These are phyloP conservation scores for Sorex maritimensis DNA, from an alignment of 2,797 vertebrate genomes.

Conservation along the genomic window DNA sequence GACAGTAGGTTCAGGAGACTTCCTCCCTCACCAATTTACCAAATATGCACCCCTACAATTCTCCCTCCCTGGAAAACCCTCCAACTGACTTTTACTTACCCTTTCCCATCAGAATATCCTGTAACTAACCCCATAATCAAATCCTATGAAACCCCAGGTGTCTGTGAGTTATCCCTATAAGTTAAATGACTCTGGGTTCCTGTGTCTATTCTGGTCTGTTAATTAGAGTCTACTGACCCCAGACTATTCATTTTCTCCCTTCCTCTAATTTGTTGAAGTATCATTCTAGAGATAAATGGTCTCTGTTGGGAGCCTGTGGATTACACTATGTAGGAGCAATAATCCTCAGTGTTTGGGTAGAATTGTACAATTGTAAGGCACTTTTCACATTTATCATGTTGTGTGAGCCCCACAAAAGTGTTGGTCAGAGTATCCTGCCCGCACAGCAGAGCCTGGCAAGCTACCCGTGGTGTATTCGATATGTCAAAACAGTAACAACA, in stretches of 20 bases:
- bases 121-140: background rate
- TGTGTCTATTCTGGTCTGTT: background rate
- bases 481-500: too few relatives aligned
- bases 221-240: slow-evolving; percentile 47
- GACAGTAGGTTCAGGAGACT: too few relatives aligned
- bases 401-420: slow-evolving; percentile 37
- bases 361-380: slow-evolving; percentile 36
- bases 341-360: background rate
- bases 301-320: slow-evolving; percentile 30
- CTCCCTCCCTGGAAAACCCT: background rate
- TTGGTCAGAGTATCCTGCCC: background rate
- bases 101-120: background rate
- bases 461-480: too few relatives aligned
- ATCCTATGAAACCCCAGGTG: background rate
- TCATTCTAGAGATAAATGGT: slow-evolving; percentile 56
- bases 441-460: too few relatives aligned
- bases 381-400: slow-evolving; percentile 44
- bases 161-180: background rate
- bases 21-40: background rate
- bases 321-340: slow-evolving; percentile 23
- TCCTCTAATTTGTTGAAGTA: slow-evolving; percentile 61
- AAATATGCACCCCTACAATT: background rate
- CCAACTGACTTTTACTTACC: background rate
- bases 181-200: slow-evolving; percentile 45
- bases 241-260: slow-evolving; percentile 62